These are phyloP conservation scores for Callinectes sapidus DNA, from an alignment of 2,888 invertebrate genomes.

Conservation along the genomic window DNA sequence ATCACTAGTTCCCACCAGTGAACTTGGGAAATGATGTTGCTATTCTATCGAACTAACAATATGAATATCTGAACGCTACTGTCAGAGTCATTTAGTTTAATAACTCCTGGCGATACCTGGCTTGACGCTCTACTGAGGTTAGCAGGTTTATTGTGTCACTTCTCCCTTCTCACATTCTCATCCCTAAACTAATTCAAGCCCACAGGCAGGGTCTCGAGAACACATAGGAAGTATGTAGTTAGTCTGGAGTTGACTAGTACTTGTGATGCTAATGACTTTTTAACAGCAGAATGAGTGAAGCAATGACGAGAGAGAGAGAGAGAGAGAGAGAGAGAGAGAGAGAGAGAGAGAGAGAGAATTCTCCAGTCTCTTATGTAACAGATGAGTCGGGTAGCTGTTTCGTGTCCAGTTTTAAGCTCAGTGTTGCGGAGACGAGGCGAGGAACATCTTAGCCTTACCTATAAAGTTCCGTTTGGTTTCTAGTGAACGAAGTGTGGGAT, in stretches of 20 bases:
- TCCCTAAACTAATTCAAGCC: not conserved
- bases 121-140: not conserved
- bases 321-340: not conserved
- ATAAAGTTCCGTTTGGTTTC: not conserved
- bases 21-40: not conserved
- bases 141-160: not conserved
- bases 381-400: not conserved
- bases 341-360: not conserved
- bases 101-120: slow-evolving; percentile 20
- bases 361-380: not conserved
- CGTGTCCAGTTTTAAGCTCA: slow-evolving; percentile 10
- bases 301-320: not conserved
- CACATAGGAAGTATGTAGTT: not conserved
- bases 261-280: slow-evolving; percentile 11
- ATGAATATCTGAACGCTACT: slow-evolving; percentile 28
- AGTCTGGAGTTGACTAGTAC: slow-evolving; percentile 8
- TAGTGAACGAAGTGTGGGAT: not conserved
- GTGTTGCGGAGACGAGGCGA: not conserved
- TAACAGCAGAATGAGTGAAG: not conserved
- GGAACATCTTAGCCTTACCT: not conserved
- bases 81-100: slow-evolving; percentile 7
- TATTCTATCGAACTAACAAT: slow-evolving; percentile 2
- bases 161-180: slow-evolving; percentile 6
- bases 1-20: not conserved
- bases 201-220: not conserved